Conservation (phyloP, 2,797 vertebrate genomes). For the Darevskia nairensis region DNA sequence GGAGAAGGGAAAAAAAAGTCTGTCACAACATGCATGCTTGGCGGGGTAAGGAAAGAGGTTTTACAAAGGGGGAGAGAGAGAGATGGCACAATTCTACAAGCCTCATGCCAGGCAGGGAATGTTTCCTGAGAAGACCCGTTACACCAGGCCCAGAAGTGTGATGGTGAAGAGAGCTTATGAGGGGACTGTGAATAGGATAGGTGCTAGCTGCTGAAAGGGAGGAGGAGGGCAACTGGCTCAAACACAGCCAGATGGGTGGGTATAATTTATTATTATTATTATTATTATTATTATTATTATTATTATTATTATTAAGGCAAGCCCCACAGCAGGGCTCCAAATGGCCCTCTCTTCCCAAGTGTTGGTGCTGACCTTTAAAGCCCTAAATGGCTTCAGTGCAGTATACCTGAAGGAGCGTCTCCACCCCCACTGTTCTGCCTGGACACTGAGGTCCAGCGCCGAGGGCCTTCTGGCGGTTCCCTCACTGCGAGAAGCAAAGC, state of each 20-base stretch:
- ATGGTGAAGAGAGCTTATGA: neutral
- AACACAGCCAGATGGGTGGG: too few relatives aligned
- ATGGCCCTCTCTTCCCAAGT: neutral
- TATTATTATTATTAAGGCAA: too few relatives aligned
- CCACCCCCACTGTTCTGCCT: too few relatives aligned
- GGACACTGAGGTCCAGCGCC: too few relatives aligned
- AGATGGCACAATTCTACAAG: neutral
- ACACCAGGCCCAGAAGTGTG: constrained; percentile 72
- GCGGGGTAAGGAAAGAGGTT: constrained; percentile 16
- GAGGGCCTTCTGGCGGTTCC: too few relatives aligned
- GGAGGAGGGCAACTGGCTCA: neutral
- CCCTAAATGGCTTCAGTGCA: too few relatives aligned
- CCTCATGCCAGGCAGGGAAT: neutral
- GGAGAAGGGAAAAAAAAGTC: constrained; percentile 65
- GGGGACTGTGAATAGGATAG: neutral
- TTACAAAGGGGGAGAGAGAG: neutral
- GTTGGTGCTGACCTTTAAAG: too few relatives aligned
- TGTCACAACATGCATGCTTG: constrained; percentile 70
- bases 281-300: too few relatives aligned
- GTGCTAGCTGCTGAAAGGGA: neutral
- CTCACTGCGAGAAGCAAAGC: too few relatives aligned
- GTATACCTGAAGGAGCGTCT: too few relatives aligned
- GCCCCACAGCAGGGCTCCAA: neutral
- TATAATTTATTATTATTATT: too few relatives aligned
- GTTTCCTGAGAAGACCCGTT: constrained; percentile 53